A percentile compares a stretch with the other conserved stretches of the same genome.
Conservation (phyloP, 23 tunicate species). For the Trididemnum miniatum region DNA sequence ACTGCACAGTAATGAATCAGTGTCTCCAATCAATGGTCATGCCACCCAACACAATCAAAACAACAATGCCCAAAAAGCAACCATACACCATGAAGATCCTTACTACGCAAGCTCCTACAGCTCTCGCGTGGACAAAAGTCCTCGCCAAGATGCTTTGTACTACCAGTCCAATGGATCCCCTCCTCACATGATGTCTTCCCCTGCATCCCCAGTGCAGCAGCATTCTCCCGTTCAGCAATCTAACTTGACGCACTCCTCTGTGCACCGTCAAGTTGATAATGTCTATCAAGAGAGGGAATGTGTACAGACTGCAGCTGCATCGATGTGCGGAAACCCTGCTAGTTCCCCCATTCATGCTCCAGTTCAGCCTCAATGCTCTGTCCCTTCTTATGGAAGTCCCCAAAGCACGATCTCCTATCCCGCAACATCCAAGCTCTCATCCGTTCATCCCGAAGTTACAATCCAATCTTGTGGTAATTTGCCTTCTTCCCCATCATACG, state of each 20-base stretch:
- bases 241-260: background rate
- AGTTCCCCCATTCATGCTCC: constrained; percentile 22
- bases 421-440: background rate
- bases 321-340: constrained; percentile 26
- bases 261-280: constrained; percentile 14
- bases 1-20: constrained; percentile 5
- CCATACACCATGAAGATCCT: constrained; percentile 5
- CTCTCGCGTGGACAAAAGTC: constrained; percentile 31
- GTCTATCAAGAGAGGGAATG: constrained; percentile 30
- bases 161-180: constrained; percentile 57
- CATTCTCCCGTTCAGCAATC: constrained; percentile 30
- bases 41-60: constrained; percentile 76
- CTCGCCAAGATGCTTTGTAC: constrained; percentile 23
- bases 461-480: background rate
- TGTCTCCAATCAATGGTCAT: constrained; percentile 59
- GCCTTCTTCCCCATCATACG: background rate
- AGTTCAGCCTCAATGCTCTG: constrained; percentile 33
- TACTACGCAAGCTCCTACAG: constrained; percentile 36
- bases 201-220: constrained; percentile 24
- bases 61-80: constrained; percentile 66
- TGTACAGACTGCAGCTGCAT: background rate
- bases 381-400: background rate
- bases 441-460: background rate
- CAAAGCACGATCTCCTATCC: background rate
- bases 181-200: constrained; percentile 55